A percentile compares a stretch with the other conserved stretches of the same genome.
These are phyloP conservation scores for Poecilus cupreus DNA, from an alignment of 2,888 invertebrate genomes.

Conservation along the genomic window DNA sequence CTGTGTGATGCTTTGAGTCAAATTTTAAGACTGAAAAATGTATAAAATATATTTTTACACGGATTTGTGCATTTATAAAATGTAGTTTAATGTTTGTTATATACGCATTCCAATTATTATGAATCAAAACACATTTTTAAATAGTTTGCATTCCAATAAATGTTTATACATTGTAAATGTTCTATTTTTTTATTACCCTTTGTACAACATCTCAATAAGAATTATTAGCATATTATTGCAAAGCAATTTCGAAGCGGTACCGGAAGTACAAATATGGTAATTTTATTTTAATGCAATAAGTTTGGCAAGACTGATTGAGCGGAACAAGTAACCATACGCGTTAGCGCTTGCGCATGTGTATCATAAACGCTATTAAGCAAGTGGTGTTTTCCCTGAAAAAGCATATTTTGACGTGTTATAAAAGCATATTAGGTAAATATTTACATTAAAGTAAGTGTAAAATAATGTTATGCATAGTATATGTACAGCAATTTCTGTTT, in stretches of 20 bases:
- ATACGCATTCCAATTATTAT: slow-evolving; percentile 39
- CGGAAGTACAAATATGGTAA: neutral
- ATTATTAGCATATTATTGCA: neutral
- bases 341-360: neutral
- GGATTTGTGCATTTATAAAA: slow-evolving; percentile 25
- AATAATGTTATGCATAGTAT: neutral
- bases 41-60: slow-evolving; percentile 53
- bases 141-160: slow-evolving; percentile 47
- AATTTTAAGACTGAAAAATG: slow-evolving; percentile 49
- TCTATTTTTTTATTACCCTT: neutral
- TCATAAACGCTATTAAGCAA: neutral
- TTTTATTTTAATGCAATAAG: neutral
- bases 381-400: neutral
- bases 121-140: neutral
- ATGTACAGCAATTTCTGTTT: slow-evolving; percentile 14
- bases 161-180: slow-evolving; percentile 45
- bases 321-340: neutral
- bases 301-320: slow-evolving; percentile 3
- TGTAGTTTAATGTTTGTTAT: slow-evolving; percentile 49
- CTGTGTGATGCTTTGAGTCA: slow-evolving; percentile 50
- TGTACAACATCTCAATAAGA: neutral
- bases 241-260: neutral
- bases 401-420: slow-evolving; percentile 9
- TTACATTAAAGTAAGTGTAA: neutral
- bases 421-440: slow-evolving; percentile 12